phyloP scores from a whole-genome alignment of 2,797 vertebrate species.

The Catostomus latipinnis region DNA sequence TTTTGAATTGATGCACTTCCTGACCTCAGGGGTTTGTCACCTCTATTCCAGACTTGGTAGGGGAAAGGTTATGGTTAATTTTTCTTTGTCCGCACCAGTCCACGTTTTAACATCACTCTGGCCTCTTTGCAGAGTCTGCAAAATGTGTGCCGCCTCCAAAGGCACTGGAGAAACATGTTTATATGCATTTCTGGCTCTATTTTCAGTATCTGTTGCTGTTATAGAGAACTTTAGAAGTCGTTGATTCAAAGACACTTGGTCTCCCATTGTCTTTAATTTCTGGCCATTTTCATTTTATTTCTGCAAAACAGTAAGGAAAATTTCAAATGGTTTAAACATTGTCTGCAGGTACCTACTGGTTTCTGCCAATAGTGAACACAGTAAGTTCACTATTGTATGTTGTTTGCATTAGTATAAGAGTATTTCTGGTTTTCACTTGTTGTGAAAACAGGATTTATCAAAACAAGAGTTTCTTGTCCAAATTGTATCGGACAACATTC shows the following conservation, averaged over 20 bases:
- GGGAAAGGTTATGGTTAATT: neutral
- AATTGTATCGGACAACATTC: slow-evolving; percentile 30
- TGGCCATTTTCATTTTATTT: too few species aligned
- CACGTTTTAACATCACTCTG: slow-evolving; percentile 11
- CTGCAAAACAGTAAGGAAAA: too few species aligned
- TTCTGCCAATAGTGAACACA: neutral
- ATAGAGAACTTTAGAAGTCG: neutral
- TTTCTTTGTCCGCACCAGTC: neutral
- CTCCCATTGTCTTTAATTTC: neutral
- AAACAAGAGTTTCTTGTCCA: slow-evolving; percentile 11
- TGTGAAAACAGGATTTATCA: slow-evolving; percentile 20
- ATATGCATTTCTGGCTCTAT: slow-evolving; percentile 16
- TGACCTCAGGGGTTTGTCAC: slow-evolving; percentile 12
- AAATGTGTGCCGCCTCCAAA: slow-evolving; percentile 11
- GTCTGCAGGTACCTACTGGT: neutral
- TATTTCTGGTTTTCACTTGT: slow-evolving; percentile 20
- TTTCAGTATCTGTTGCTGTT: slow-evolving; percentile 10
- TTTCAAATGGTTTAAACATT: neutral
- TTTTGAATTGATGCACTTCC: slow-evolving; percentile 32
- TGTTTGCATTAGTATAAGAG: slow-evolving; percentile 23
- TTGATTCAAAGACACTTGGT: too few species aligned
- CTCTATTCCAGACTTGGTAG: slow-evolving; percentile 8
- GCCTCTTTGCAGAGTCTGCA: slow-evolving; percentile 1
- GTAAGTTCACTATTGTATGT: neutral
- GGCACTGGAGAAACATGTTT: neutral